Evolutionary conservation across 2,113 vertebrate genomes (phyloP).

Genomic region (Cinclus cinclus): DNA sequence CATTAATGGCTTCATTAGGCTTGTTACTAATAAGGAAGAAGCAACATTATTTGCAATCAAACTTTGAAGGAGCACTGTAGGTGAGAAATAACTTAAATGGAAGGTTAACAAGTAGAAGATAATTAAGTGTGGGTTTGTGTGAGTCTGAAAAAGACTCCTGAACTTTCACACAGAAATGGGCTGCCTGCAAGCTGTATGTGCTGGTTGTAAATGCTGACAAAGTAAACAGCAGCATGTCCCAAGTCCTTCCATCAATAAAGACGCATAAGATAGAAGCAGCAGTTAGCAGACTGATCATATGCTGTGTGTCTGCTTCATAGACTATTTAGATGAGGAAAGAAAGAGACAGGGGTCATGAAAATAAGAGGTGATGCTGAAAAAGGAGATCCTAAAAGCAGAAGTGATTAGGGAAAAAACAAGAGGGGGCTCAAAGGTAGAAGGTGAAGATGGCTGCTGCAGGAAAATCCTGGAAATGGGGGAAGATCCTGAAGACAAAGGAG

Average conservation of each 20-base stretch:
- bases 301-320: neutral
- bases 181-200: neutral
- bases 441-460: neutral
- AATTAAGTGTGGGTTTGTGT: neutral
- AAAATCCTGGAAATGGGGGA: neutral
- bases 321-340: neutral
- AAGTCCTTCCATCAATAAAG: neutral
- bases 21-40: neutral
- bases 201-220: neutral
- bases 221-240: neutral
- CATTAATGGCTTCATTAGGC: neutral
- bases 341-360: neutral
- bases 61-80: neutral
- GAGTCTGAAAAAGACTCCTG: neutral
- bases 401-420: neutral
- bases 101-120: neutral
- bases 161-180: neutral
- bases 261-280: neutral
- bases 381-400: neutral
- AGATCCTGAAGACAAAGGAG: neutral
- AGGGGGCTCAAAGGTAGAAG: neutral
- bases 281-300: neutral
- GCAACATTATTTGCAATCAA: neutral
- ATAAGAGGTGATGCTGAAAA: neutral
- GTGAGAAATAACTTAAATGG: neutral